A percentile compares a stretch with the other conserved stretches of the same genome.
These are phyloP conservation scores for Aurelia coerulea DNA, from an alignment of 30 jellyfish, hydroid and myxozoan genomes.

Conservation along the genomic window DNA sequence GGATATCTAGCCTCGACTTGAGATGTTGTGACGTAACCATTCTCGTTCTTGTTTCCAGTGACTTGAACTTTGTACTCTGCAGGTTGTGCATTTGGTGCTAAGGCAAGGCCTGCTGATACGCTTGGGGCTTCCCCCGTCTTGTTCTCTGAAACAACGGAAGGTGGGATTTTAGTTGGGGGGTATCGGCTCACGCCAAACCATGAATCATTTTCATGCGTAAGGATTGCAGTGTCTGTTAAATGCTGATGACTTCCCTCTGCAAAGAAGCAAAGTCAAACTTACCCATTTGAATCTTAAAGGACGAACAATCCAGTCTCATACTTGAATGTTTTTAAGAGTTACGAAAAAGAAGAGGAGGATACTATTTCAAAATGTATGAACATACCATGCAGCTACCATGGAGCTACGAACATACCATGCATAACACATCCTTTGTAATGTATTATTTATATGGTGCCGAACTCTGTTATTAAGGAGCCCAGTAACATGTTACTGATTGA, in stretches of 20 bases:
- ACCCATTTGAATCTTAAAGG: no score
- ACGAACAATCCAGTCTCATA: no score
- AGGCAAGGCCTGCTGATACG: constrained; percentile 47
- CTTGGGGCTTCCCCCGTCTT: constrained; percentile 7
- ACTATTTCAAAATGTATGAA: no score
- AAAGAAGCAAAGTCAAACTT: not conserved
- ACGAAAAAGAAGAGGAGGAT: no score
- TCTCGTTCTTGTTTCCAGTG: constrained; percentile 43
- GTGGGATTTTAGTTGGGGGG: constrained; percentile 75
- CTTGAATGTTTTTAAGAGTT: no score
- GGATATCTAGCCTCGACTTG: constrained; percentile 66
- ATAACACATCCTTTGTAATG: no score
- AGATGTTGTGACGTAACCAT: constrained; percentile 46
- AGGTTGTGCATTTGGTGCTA: constrained; percentile 52
- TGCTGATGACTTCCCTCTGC: constrained; percentile 91
- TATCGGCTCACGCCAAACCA: constrained; percentile 92
- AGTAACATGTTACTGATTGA: no score
- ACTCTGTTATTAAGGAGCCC: no score
- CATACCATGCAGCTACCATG: no score
- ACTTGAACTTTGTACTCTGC: constrained; percentile 55
- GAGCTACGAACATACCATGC: no score
- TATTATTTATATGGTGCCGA: no score
- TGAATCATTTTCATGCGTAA: constrained; percentile 72
- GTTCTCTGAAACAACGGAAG: constrained; percentile 11
- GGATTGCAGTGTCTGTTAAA: constrained; percentile 81